A percentile compares a stretch with the other conserved stretches of the same genome.
Evolutionary conservation across 2,888 invertebrate species (phyloP).

Genomic region (Lycophotia porphyrea): DNA sequence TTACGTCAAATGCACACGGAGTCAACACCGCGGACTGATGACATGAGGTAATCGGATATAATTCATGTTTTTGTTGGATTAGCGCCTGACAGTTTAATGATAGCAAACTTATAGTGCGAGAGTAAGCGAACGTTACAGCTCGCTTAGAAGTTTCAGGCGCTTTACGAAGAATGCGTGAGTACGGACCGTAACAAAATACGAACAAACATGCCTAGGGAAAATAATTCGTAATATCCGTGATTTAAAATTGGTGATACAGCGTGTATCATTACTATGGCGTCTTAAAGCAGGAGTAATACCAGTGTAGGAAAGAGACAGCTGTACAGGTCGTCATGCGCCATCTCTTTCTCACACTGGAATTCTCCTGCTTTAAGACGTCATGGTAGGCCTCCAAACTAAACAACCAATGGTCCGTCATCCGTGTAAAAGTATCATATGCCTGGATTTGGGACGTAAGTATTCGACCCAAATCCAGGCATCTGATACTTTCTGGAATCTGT

Average conservation of each 20-base stretch:
- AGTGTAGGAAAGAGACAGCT: too few relatives aligned
- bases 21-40: background rate
- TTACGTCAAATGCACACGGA: background rate
- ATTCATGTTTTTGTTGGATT: background rate
- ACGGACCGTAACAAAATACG: background rate
- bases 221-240: background rate
- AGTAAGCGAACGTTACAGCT: constrained; percentile 2
- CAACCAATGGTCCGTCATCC: too few relatives aligned
- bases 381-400: too few relatives aligned
- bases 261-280: too few relatives aligned
- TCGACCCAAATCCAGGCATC: too few relatives aligned
- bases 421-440: too few relatives aligned
- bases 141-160: constrained; percentile 1
- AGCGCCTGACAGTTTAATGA: constrained; percentile 23
- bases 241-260: background rate
- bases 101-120: background rate
- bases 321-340: too few relatives aligned
- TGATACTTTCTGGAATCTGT: too few relatives aligned
- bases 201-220: background rate
- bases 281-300: too few relatives aligned
- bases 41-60: background rate
- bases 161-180: background rate
- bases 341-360: too few relatives aligned
- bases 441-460: too few relatives aligned
- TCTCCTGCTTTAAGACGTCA: too few relatives aligned